Evolutionary conservation across 1,140 invertebrate genomes (phyloP), one percentile per base, ranked within the genome.

Genomic region (Anthonomus grandis): DNA sequence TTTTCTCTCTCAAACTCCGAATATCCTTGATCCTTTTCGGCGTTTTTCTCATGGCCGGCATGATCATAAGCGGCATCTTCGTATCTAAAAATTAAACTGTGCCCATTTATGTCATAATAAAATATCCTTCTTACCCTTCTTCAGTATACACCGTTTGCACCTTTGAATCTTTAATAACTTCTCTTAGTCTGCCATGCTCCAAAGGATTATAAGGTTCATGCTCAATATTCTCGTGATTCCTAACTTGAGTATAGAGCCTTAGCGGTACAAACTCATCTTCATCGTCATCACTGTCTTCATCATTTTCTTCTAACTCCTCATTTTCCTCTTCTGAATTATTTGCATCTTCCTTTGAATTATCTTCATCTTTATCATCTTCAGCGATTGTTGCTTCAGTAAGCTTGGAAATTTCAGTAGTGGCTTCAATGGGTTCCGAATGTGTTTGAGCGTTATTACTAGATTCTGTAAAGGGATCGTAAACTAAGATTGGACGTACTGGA

Each of bases 61-160:
- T 90, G 87, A 69, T 90, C 86, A 63, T 90, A 90, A 4, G 81
- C 86, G 0, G 81, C 78, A 71, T 90, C 86, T 73, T 88, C 86
- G 59, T 87, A 89, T 0, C 54, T 57, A 42, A 54, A 18, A 21
- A 15, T 42, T 42, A 3, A 42, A 15, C 15, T 42, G 18, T n/a
- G n/a, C n/a, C n/a, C n/a, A n/a, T n/a, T n/a, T n/a, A n/a, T n/a
- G n/a, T n/a, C n/a, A n/a, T n/a, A n/a, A n/a, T n/a, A n/a, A n/a
- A n/a, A n/a, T n/a, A n/a, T n/a, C n/a, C n/a, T n/a, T n/a, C 54
- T 17, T 31, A 57, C 48, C 87, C 87, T 76, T 90, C 86, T 73
- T 90, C 87, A 3, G 83, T 83, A 63, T 89, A 90, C 4, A 88
- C 79, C 1, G 81, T 86, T 66, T 87, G 85, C 2, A 81, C 78